phyloP scores from a whole-genome alignment of 2,888 invertebrate genomes.

The Drosophila birchii region DNA sequence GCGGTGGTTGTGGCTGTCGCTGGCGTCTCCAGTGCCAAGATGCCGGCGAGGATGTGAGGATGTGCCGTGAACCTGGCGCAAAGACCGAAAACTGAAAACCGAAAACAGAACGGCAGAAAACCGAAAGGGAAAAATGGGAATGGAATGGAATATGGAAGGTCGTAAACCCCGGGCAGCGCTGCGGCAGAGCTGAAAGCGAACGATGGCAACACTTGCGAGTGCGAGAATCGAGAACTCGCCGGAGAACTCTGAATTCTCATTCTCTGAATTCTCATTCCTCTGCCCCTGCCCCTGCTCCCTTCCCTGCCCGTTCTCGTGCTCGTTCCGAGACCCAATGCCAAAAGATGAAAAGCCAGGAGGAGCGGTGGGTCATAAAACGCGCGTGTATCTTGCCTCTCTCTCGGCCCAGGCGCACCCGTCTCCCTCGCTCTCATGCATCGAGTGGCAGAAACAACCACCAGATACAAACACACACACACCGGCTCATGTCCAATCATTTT shows the following conservation, averaged over 20 bases:
- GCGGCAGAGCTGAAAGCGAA: slow-evolving; percentile 26
- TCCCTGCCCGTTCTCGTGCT: neutral
- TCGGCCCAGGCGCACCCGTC: slow-evolving; percentile 17
- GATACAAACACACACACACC: slow-evolving; percentile 37
- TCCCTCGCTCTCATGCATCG: slow-evolving; percentile 22
- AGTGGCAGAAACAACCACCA: slow-evolving; percentile 66
- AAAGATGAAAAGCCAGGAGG: slow-evolving; percentile 77
- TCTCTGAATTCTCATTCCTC: slow-evolving; percentile 12
- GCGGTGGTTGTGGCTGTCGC: slow-evolving; percentile 31
- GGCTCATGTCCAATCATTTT: slow-evolving; percentile 79
- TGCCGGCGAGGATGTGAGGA: slow-evolving; percentile 31
- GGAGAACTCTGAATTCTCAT: slow-evolving; percentile 22
- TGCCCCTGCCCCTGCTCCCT: neutral
- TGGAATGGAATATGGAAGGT: slow-evolving; percentile 51
- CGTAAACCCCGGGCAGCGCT: slow-evolving; percentile 67
- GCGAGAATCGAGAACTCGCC: slow-evolving; percentile 45
- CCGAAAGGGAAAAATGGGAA: slow-evolving; percentile 25
- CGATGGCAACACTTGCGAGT: slow-evolving; percentile 63
- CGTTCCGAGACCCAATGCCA: slow-evolving; percentile 49
- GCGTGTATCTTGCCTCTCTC: slow-evolving; percentile 53
- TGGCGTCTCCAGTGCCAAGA: slow-evolving; percentile 33
- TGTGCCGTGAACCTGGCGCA: slow-evolving; percentile 50
- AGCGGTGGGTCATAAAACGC: slow-evolving; percentile 74
- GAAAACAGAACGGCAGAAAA: slow-evolving; percentile 11
- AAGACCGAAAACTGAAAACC: slow-evolving; percentile 42